phyloP scores from a whole-genome alignment of 2,888 invertebrate species.

The Zygogramma bicolorata region DNA sequence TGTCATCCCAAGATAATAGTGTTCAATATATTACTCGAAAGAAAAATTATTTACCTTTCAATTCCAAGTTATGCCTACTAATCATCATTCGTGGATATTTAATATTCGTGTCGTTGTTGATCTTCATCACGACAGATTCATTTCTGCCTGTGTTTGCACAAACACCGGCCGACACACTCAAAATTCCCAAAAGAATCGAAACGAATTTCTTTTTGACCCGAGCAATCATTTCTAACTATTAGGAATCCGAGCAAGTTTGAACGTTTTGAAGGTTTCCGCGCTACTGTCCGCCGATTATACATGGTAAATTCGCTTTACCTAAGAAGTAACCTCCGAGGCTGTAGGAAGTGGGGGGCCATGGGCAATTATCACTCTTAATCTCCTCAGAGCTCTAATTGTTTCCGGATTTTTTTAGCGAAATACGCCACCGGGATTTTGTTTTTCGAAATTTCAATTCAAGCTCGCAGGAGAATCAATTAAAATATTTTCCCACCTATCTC shows the following conservation, averaged over 20 bases:
- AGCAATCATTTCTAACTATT: constrained; percentile 1
- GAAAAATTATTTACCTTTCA: constrained; percentile 12
- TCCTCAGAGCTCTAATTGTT: too few species aligned
- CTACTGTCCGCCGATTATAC: neutral
- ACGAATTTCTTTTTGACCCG: constrained; percentile 9
- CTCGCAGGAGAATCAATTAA: too few species aligned
- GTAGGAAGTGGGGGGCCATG: neutral
- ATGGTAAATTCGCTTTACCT: neutral
- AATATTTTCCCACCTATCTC: too few species aligned
- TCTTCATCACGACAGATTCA: constrained; percentile 21
- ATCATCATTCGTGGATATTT: constrained; percentile 18
- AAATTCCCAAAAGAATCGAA: constrained; percentile 12
- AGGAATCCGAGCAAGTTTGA: neutral
- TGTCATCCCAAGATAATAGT: neutral
- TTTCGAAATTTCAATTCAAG: too few species aligned
- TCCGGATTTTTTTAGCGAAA: too few species aligned
- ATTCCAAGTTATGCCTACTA: constrained; percentile 9
- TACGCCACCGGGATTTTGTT: too few species aligned
- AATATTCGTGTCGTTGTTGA: neutral
- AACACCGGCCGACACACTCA: constrained; percentile 8
- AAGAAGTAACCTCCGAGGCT: neutral
- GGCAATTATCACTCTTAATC: too few species aligned
- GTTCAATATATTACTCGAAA: neutral
- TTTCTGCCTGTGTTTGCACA: neutral
- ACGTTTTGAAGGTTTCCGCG: constrained; percentile 13